Percentiles rank a stretch among this genome's conserved stretches.
Evolutionary conservation across 2,113 vertebrate genomes (phyloP).

Genomic region (Engystomops pustulosus): DNA sequence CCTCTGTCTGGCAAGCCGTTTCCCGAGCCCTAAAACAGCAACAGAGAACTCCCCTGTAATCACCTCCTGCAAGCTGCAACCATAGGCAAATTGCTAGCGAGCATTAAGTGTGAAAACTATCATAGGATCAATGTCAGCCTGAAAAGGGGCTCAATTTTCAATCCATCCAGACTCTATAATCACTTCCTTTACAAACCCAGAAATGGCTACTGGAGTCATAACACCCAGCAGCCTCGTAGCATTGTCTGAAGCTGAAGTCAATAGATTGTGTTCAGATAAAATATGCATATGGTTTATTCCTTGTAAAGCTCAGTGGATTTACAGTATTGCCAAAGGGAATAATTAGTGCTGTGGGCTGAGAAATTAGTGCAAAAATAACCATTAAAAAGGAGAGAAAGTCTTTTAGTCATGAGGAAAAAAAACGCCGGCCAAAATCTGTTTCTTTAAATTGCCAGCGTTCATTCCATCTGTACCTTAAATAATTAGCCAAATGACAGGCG

Average conservation of each 20-base stretch:
- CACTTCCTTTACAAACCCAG: constrained; percentile 60
- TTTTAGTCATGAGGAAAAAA: constrained; percentile 12
- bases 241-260: constrained; percentile 15
- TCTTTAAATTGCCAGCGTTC: not conserved
- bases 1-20: constrained; percentile 66
- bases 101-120: constrained; percentile 78
- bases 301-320: constrained; percentile 32
- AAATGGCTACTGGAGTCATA: not conserved
- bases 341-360: constrained; percentile 42
- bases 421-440: not conserved
- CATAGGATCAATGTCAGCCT: constrained; percentile 81
- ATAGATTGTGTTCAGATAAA: constrained; percentile 13
- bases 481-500: not conserved
- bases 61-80: constrained; percentile 74
- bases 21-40: constrained; percentile 69
- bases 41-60: constrained; percentile 73
- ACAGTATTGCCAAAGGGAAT: constrained; percentile 36
- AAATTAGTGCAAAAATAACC: constrained; percentile 40
- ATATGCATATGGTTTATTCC: constrained; percentile 39
- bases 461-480: constrained; percentile 22
- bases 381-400: constrained; percentile 36
- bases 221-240: not conserved
- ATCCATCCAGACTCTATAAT: constrained; percentile 76
- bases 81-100: constrained; percentile 79
- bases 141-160: constrained; percentile 77